These are phyloP conservation scores for Cyrtorhinus lividipennis DNA, from an alignment of 1,140 invertebrate genomes.

Conservation along the genomic window DNA sequence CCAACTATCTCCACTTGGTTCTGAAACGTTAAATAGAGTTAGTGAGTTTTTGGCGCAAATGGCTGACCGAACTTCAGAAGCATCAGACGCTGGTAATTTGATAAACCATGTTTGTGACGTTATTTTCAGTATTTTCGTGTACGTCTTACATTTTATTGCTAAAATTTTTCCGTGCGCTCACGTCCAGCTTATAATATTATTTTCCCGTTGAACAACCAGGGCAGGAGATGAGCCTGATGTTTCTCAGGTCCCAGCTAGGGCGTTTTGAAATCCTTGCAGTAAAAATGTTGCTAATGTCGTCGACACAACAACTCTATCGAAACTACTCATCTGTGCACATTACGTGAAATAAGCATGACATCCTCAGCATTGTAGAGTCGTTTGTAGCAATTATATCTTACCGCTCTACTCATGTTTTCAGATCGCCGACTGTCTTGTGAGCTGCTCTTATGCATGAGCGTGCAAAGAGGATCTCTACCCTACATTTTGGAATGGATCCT, in stretches of 20 bases:
- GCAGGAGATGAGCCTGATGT: too few relatives aligned
- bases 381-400: too few relatives aligned
- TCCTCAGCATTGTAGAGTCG: too few relatives aligned
- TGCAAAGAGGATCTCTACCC: constrained; percentile 45
- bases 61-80: constrained; percentile 35
- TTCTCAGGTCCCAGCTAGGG: too few relatives aligned
- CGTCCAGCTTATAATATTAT: too few relatives aligned
- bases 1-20: constrained; percentile 40
- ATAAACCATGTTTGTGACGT: not conserved
- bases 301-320: too few relatives aligned
- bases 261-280: too few relatives aligned
- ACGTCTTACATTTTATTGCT: not conserved
- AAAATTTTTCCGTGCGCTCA: too few relatives aligned
- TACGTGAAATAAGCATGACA: too few relatives aligned
- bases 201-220: too few relatives aligned
- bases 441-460: constrained; percentile 39
- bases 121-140: not conserved
- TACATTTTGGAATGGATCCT: constrained; percentile 50
- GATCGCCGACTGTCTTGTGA: constrained; percentile 38
- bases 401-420: constrained; percentile 16
- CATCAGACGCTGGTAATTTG: constrained; percentile 34
- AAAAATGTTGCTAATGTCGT: too few relatives aligned
- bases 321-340: too few relatives aligned
- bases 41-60: constrained; percentile 39
- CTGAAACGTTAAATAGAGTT: constrained; percentile 38